Conservation (phyloP, 2,113 vertebrate species). For the Elgaria multicarinata region DNA sequence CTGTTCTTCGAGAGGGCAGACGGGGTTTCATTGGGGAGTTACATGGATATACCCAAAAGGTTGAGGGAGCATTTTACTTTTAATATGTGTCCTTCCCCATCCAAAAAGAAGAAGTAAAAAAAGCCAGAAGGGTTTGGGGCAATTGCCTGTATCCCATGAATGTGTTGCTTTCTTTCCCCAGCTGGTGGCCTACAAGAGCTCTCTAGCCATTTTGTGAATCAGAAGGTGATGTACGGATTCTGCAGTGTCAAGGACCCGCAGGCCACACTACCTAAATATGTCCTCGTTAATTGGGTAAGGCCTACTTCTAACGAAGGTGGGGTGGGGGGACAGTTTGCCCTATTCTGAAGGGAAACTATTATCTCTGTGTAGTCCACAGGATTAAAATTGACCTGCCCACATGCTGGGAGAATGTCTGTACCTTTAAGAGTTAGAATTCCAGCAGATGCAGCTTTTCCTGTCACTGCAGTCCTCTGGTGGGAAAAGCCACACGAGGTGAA, state of each 20-base stretch:
- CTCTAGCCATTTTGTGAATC: slow-evolving; percentile 89
- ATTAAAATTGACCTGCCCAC: not conserved
- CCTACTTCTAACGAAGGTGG: not conserved
- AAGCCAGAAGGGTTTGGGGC: not conserved
- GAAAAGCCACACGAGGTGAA: not conserved
- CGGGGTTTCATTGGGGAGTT: not conserved
- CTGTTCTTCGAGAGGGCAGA: not conserved
- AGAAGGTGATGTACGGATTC: slow-evolving; percentile 98
- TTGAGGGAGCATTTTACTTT: not conserved
- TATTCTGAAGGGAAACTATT: not conserved
- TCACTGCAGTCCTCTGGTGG: not conserved
- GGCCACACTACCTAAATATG: slow-evolving; percentile 91
- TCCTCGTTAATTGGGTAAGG: slow-evolving; percentile 98
- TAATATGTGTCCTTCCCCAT: not conserved
- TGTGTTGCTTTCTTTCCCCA: slow-evolving; percentile 66
- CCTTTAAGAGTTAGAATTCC: not conserved
- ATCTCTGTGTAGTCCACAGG: not conserved
- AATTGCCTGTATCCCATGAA: not conserved
- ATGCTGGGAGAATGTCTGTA: not conserved
- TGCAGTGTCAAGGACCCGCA: slow-evolving; percentile 94
- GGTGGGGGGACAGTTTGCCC: not conserved
- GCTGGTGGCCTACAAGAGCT: slow-evolving; percentile 93
- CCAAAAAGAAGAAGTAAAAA: no score
- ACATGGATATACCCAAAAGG: not conserved
- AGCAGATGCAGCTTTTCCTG: not conserved